These are phyloP conservation scores for Babyrousa celebensis DNA, from an alignment of 2,797 vertebrate genomes.

Conservation along the genomic window DNA sequence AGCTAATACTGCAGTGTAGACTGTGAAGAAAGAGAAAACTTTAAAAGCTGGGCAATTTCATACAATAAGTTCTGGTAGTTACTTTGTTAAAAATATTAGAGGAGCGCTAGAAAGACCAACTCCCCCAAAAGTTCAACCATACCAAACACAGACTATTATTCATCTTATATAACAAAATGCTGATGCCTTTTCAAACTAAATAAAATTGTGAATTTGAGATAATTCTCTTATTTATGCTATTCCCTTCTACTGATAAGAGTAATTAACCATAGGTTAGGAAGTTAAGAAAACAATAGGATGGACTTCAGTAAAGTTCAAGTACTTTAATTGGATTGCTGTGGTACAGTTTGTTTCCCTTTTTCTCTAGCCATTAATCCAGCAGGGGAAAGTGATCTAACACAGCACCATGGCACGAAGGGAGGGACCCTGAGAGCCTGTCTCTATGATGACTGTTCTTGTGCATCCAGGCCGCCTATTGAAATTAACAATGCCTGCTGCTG, in stretches of 20 bases:
- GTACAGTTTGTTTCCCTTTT: slow-evolving; percentile 85
- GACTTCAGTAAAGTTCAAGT: slow-evolving; percentile 78
- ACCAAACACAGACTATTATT: slow-evolving; percentile 46
- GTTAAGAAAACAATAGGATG: slow-evolving; percentile 79
- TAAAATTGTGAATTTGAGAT: slow-evolving; percentile 43
- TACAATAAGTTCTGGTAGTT: slow-evolving; percentile 1
- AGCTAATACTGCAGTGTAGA: slow-evolving; percentile 39
- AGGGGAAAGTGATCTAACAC: slow-evolving; percentile 88
- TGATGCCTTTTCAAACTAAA: slow-evolving; percentile 61
- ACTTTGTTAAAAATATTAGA: slow-evolving; percentile 57
- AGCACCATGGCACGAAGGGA: slow-evolving; percentile 82
- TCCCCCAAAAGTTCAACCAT: neutral
- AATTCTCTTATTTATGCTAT: slow-evolving; percentile 66
- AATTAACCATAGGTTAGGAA: slow-evolving; percentile 81
- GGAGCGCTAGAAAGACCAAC: slow-evolving; percentile 4
- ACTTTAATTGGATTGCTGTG: slow-evolving; percentile 87
- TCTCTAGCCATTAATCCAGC: slow-evolving; percentile 86
- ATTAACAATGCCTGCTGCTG: slow-evolving; percentile 82
- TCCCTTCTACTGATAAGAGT: slow-evolving; percentile 62
- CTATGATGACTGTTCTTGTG: slow-evolving; percentile 81
- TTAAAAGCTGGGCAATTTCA: slow-evolving; percentile 23
- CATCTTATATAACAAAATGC: slow-evolving; percentile 17
- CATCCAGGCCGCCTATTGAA: slow-evolving; percentile 84
- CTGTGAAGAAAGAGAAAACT: slow-evolving; percentile 49
- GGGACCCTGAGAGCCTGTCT: slow-evolving; percentile 85